These are phyloP conservation scores for Panopea generosa DNA, from an alignment of 2,888 invertebrate species.

Conservation along the genomic window DNA sequence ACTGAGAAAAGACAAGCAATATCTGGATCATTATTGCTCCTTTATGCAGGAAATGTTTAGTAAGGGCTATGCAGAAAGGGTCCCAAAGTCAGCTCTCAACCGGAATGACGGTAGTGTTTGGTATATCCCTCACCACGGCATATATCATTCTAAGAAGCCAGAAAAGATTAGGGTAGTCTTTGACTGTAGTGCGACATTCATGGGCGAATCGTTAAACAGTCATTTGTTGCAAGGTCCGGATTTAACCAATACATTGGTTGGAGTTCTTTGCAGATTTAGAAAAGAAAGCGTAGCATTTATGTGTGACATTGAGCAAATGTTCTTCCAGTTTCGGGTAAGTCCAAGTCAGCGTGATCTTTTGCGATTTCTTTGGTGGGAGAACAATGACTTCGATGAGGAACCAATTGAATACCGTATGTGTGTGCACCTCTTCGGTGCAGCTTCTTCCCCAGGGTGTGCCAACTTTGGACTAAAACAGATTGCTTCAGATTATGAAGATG, in stretches of 20 bases:
- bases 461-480: constrained; percentile 42
- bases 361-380: too few species aligned
- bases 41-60: constrained; percentile 10
- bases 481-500: constrained; percentile 21
- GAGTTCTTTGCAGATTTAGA: constrained; percentile 51
- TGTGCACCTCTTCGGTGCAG: constrained; percentile 55
- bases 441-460: constrained; percentile 58
- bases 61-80: constrained; percentile 22
- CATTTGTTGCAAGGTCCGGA: too few species aligned
- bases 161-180: constrained; percentile 18
- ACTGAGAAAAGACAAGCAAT: constrained; percentile 12
- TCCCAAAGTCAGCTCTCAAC: too few species aligned
- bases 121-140: constrained; percentile 37
- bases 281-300: constrained; percentile 30
- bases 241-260: too few species aligned
- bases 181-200: constrained; percentile 22
- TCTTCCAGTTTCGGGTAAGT: constrained; percentile 46
- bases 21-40: neutral
- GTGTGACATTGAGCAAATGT: constrained; percentile 54
- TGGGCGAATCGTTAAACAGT: constrained; percentile 18
- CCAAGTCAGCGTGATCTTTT: too few species aligned
- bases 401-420: constrained; percentile 51
- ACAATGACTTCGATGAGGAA: neutral
- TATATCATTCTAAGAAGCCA: constrained; percentile 13
- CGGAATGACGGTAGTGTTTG: too few species aligned